Percentiles rank a stretch among this genome's conserved stretches.
Evolutionary conservation across 2,113 vertebrate genomes (phyloP).

Genomic region (Trematocara variabile): DNA sequence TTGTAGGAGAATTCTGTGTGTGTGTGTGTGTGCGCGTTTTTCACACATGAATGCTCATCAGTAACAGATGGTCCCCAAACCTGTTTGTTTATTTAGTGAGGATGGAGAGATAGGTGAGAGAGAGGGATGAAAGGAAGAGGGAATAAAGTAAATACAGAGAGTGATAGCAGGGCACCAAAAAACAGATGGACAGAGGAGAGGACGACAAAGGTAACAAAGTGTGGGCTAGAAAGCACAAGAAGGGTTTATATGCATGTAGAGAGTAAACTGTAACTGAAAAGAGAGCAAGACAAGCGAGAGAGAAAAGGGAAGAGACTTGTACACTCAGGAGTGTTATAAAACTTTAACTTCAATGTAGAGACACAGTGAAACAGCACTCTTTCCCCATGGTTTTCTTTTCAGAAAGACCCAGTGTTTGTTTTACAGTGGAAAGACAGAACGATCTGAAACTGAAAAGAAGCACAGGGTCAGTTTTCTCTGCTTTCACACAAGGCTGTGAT

Average conservation of each 20-base stretch:
- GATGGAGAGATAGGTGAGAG: conserved; percentile 40
- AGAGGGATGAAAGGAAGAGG: not conserved
- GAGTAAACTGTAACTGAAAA: not conserved
- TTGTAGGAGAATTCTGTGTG: no score
- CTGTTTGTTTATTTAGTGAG: conserved; percentile 60
- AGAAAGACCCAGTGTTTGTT: not conserved
- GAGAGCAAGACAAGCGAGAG: not conserved
- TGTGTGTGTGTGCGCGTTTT: not conserved
- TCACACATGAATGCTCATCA: conserved; percentile 46
- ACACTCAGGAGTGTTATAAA: conserved; percentile 27
- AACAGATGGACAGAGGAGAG: conserved; percentile 39
- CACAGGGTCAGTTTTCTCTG: not conserved
- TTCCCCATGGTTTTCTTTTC: not conserved
- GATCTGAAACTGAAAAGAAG: conserved; percentile 24
- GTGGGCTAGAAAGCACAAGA: not conserved
- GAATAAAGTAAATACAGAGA: conserved; percentile 34
- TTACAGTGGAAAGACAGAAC: not conserved
- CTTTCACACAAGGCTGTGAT: conserved; percentile 29
- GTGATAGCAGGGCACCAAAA: not conserved
- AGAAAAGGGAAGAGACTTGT: not conserved
- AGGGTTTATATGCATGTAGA: not conserved
- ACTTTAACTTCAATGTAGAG: conserved; percentile 10
- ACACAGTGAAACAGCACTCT: not conserved
- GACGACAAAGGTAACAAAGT: not conserved
- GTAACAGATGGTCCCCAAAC: conserved; percentile 67